Evolutionary conservation across 2,113 vertebrate genomes (phyloP).

Genomic region (Promerops cafer): DNA sequence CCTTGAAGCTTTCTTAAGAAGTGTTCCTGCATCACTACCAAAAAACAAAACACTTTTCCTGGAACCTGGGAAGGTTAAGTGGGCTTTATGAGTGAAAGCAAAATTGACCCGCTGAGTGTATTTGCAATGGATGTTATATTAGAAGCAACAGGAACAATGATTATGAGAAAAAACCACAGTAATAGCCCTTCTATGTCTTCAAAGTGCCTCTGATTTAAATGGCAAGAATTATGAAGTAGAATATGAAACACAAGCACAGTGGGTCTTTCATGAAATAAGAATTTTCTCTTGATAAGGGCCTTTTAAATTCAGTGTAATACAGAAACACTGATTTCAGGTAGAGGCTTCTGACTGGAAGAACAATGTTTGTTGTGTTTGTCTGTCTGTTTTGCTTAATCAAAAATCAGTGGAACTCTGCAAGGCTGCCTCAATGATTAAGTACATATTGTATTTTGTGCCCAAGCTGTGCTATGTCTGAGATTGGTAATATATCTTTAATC

Average conservation of each 20-base stretch:
- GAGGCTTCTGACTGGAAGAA: neutral
- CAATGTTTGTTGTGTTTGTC: conserved; percentile 9
- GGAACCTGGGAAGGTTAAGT: neutral
- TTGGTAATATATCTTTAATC: neutral
- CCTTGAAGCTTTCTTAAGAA: neutral
- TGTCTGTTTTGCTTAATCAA: conserved; percentile 22
- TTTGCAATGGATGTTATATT: neutral
- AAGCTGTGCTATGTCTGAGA: neutral
- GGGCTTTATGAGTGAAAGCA: neutral
- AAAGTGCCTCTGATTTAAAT: neutral
- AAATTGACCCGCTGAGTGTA: neutral
- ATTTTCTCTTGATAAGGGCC: conserved; percentile 6
- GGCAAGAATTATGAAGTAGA: neutral
- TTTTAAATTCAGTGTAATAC: neutral
- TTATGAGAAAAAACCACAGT: neutral
- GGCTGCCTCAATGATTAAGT: neutral
- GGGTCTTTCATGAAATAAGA: neutral
- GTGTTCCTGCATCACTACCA: neutral
- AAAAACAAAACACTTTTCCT: neutral
- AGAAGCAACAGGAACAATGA: neutral
- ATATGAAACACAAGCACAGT: neutral
- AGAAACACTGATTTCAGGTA: conserved; percentile 2
- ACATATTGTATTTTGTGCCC: neutral
- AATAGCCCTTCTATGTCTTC: neutral
- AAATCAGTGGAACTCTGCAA: neutral